These are phyloP conservation scores for Habrosyne pyritoides DNA, from an alignment of 2,888 invertebrate species.

Conservation along the genomic window DNA sequence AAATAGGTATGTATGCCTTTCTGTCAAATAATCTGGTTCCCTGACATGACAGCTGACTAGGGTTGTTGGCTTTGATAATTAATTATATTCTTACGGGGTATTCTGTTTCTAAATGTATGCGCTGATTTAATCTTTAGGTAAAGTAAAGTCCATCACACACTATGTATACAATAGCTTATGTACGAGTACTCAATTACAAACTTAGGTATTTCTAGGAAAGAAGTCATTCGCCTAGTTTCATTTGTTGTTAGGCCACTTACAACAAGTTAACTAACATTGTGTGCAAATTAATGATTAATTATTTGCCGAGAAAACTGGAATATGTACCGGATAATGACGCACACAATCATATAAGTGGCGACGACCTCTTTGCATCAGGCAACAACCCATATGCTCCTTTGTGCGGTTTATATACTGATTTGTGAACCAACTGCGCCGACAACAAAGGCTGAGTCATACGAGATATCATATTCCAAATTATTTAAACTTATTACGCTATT, in stretches of 20 bases:
- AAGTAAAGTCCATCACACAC: not conserved
- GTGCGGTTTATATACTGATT: conserved; percentile 66
- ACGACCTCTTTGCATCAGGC: conserved; percentile 63
- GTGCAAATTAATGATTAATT: conserved; percentile 44
- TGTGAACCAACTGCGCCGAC: conserved; percentile 51
- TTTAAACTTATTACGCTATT: conserved; percentile 36
- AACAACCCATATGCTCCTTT: conserved; percentile 64
- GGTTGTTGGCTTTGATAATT: too few species aligned
- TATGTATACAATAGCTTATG: not conserved
- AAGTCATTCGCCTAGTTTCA: conserved; percentile 17
- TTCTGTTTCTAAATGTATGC: too few species aligned
- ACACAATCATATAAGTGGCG: conserved; percentile 49
- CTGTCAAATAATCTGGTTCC: too few species aligned
- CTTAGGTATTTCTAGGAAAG: conserved; percentile 16
- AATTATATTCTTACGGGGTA: too few species aligned
- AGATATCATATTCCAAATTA: conserved; percentile 60
- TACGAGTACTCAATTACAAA: not conserved
- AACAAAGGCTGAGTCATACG: conserved; percentile 63
- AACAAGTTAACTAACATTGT: conserved; percentile 29
- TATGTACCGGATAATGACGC: conserved; percentile 68
- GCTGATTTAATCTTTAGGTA: too few species aligned
- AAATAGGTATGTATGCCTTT: too few species aligned
- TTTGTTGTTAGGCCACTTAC: conserved; percentile 23
- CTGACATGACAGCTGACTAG: too few species aligned
- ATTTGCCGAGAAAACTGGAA: conserved; percentile 46